These are phyloP conservation scores for Zaprionus lineosus DNA, from an alignment of 2,888 invertebrate species.

Conservation along the genomic window DNA sequence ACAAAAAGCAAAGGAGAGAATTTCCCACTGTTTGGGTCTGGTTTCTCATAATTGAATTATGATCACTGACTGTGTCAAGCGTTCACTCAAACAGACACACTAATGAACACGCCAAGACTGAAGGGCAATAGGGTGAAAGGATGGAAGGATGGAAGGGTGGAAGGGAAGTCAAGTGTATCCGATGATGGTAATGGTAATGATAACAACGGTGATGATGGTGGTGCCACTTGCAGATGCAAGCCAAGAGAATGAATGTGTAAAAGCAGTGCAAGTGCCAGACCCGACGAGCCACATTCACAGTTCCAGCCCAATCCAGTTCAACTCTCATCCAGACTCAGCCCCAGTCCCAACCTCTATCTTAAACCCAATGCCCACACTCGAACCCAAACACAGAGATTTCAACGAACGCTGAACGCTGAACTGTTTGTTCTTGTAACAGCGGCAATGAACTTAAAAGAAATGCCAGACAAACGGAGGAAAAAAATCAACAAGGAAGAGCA, in stretches of 20 bases:
- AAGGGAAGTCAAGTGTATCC: conserved; percentile 62
- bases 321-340: too few relatives aligned
- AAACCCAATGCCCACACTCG: conserved; percentile 1
- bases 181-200: conserved; percentile 14
- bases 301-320: neutral
- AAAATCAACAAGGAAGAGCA: neutral
- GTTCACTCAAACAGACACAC: conserved; percentile 34
- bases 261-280: conserved; percentile 58
- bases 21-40: conserved; percentile 31
- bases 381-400: conserved; percentile 1
- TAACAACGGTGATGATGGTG: conserved; percentile 17
- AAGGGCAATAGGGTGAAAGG: conserved; percentile 66
- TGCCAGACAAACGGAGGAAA: conserved; percentile 58
- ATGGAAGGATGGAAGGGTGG: too few relatives aligned
- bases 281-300: conserved; percentile 4
- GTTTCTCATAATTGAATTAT: conserved; percentile 67
- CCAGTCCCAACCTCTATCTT: neutral
- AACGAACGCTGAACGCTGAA: conserved; percentile 10
- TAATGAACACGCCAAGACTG: conserved; percentile 61
- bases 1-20: conserved; percentile 14
- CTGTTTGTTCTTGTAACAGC: conserved; percentile 22
- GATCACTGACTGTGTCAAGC: conserved; percentile 64
- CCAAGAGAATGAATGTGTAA: conserved; percentile 27
- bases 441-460: conserved; percentile 75
- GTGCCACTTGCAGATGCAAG: conserved; percentile 53